Base-by-base conservation (phyloP, 2,113 vertebrate species). In the Tapirus terrestris region DNA sequence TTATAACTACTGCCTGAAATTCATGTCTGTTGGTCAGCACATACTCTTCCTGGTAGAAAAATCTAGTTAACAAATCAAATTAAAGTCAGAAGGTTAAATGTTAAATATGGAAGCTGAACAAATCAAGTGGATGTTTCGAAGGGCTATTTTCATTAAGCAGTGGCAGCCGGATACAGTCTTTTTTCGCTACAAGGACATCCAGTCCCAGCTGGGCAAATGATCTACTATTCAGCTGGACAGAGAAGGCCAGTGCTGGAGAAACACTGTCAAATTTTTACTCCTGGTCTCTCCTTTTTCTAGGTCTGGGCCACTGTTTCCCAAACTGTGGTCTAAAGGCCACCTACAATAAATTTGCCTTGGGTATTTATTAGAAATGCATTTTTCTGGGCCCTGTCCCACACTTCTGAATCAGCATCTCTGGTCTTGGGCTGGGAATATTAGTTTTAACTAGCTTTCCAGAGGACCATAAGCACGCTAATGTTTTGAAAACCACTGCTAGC, bases 51-150 rank as follows among this genome's bases (percentile, higher is more conserved):
- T 61, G n/a, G 36, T 51, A 95, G 72, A 63, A 89, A 93, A 95
- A 91, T 88, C 72, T 89, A 93, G 80, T 91, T 80, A 91, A 92
- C 33, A 90, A 88, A 93, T 68, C n/a, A 36, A 90, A 75, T 91
- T 82, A 91, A 73, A 80, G 53, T 65, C 25, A 61, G 23, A 94
- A 87, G 65, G 58, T 92, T 93, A 93, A 68, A 72, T 80, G 80
- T 94, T n/a, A 92, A 96, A 94, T 88, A 80, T 72, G 82, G 79
- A 93, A 97, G 61, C 75, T 97, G 48, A 93, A 89, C 25, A 93
- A 95, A 96, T 93, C 45, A 76, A 93, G 45, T 79, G 51, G 33
- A 10, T 82, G 20, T 96, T 83, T 96, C 43, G 27, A 93, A 96
- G 56, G 43, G n/a, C 60, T 96, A 68, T 73, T 90, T 97, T 75